Evolutionary conservation across 2,888 invertebrate species (phyloP).

Genomic region (Tiphia femorata): DNA sequence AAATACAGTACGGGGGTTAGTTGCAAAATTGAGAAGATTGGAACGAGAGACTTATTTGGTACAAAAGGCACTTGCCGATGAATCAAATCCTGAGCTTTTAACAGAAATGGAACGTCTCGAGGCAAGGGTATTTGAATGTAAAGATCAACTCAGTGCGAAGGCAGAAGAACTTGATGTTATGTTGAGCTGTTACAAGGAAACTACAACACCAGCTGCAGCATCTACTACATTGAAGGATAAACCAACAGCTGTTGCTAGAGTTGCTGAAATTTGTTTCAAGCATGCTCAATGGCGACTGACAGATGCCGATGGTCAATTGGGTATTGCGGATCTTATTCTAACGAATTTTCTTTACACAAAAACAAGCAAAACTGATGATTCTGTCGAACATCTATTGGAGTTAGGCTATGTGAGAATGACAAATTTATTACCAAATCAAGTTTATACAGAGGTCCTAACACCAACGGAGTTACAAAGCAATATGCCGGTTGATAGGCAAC

Average conservation of each 20-base stretch:
- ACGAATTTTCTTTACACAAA: constrained; percentile 98
- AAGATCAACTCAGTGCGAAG: constrained; percentile 86
- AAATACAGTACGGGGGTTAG: constrained; percentile 77
- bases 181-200: constrained; percentile 92
- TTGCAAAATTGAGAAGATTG: constrained; percentile 85
- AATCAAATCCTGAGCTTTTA: constrained; percentile 75
- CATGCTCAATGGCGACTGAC: constrained; percentile 98
- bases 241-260: constrained; percentile 83
- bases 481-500: constrained; percentile 88
- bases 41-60: constrained; percentile 92
- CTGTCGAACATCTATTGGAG: constrained; percentile 96
- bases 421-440: constrained; percentile 93
- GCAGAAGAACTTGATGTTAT: constrained; percentile 96
- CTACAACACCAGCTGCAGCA: constrained; percentile 72
- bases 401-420: constrained; percentile 96
- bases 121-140: constrained; percentile 86
- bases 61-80: constrained; percentile 82
- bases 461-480: constrained; percentile 86
- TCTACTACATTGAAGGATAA: constrained; percentile 78
- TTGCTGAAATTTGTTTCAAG: constrained; percentile 97
- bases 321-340: constrained; percentile 95
- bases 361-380: constrained; percentile 95
- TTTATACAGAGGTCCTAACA: constrained; percentile 89
- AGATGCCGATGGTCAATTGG: constrained; percentile 97
- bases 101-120: constrained; percentile 81